phyloP scores from a whole-genome alignment of 53 echinoderm and acorn worm species.

The Stichopus horrens region DNA sequence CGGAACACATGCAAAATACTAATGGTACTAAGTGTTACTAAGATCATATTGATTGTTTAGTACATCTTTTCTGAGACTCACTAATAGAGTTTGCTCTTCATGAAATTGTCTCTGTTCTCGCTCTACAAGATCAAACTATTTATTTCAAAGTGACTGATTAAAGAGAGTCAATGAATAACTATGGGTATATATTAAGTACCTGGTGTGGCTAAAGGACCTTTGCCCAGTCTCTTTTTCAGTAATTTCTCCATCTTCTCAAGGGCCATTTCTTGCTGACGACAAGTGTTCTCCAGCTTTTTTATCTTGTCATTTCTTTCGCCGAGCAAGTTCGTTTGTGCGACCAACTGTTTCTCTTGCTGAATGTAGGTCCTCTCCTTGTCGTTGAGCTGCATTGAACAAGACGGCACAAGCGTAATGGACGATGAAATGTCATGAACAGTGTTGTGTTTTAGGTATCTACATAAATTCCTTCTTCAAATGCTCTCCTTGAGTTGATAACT shows the following conservation, averaged over 20 bases:
- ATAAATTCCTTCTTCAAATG: too few species aligned
- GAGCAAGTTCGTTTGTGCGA: conserved; percentile 58
- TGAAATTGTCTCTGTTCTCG: too few species aligned
- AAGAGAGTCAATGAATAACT: too few species aligned
- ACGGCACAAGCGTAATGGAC: background rate
- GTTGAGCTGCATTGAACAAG: conserved; percentile 67
- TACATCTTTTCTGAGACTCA: too few species aligned
- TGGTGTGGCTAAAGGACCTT: background rate
- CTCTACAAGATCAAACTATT: too few species aligned
- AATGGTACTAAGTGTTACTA: too few species aligned
- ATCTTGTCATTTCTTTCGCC: conserved; percentile 81
- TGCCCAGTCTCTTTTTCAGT: conserved; percentile 61
- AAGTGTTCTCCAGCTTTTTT: conserved; percentile 89
- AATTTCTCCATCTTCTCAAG: conserved; percentile 92
- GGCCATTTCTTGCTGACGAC: conserved; percentile 86
- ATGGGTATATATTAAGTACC: background rate
- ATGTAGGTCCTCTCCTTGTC: conserved; percentile 83
- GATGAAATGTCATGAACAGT: background rate
- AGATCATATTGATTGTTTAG: too few species aligned
- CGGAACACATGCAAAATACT: too few species aligned
- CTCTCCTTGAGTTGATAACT: too few species aligned
- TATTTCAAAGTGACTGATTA: too few species aligned
- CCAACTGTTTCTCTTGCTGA: conserved; percentile 62
- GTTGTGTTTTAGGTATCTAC: too few species aligned
- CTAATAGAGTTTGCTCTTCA: too few species aligned